Conservation (phyloP, 1,140 invertebrate species). For the Bombus waltoni region DNA sequence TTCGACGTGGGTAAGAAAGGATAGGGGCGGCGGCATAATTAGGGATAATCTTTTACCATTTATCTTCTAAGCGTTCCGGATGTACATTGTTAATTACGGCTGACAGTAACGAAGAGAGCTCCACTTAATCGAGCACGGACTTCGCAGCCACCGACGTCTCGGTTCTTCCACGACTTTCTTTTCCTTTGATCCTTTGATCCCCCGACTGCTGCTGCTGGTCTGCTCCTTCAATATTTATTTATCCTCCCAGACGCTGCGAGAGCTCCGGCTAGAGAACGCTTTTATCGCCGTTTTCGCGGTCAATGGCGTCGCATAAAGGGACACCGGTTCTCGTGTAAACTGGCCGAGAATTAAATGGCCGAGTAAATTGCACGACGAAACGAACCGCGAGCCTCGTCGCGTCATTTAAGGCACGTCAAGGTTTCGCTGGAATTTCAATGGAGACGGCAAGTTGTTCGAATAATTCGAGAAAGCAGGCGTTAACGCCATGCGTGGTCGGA, state of each 20-base stretch:
- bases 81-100: conserved; percentile 66
- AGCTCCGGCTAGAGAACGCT: neutral
- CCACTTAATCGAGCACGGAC: conserved; percentile 58
- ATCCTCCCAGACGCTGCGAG: conserved; percentile 26
- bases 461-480: no score
- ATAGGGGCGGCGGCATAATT: conserved; percentile 38
- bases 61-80: conserved; percentile 59
- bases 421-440: neutral
- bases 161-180: conserved; percentile 35
- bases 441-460: neutral
- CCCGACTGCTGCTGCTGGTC: neutral
- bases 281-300: conserved; percentile 25
- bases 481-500: neutral
- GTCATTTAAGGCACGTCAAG: neutral
- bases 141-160: conserved; percentile 8
- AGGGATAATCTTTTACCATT: conserved; percentile 62
- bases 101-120: conserved; percentile 59
- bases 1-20: conserved; percentile 15
- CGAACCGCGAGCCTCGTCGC: neutral
- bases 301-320: conserved; percentile 6
- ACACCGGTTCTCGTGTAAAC: conserved; percentile 10
- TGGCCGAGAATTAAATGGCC: conserved; percentile 19
- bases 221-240: conserved; percentile 57
- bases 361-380: neutral
- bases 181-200: conserved; percentile 53